Base-by-base conservation (phyloP, 1,140 invertebrate species). In the Halyomorpha halys region DNA sequence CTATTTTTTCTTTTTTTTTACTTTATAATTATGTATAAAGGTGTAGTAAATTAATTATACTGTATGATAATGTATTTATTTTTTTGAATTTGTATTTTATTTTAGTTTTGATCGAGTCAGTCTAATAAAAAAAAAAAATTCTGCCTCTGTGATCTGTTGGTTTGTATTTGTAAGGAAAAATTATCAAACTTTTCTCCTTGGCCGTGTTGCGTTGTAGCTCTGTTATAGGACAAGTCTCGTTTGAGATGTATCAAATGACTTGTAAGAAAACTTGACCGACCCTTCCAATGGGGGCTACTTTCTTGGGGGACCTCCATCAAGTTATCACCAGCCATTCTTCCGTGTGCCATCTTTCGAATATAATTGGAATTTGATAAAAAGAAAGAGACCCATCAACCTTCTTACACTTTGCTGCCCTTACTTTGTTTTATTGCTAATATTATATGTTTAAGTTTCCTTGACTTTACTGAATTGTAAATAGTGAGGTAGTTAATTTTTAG, bases 211-310 rank as follows among this genome's bases (percentile, higher is more conserved):
- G 51, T 23, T 56, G 19, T 56, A 56, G 53, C 53, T 56, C 53
- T 23, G 27, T 4, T 56, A 23, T 56, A 56, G 53, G 53, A 56
- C 53, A 56, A 56, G 53, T 56, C 53, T 56, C 53, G 53, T 56
- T 56, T 56, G 53, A 56, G 53, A 56, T 56, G 53, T 18, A 23
- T 56, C 53, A 56, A 56, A 56, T 56, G 53, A 56, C 53, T 56
- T 23, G 53, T 56, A 56, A 56, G 53, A 21, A 56, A 56, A 56
- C 53, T 56, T 56, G 53, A 56, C 53, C 53, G 23, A 56, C 53
- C 51, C 51, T 56, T 23, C 18, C 15, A 56, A 15, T 15, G 18
- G 23, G 53, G 53, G 53, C 53, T 56, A 56, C 53, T 25, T 56
- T 25, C 15, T 56, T 27, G 6, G 34, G 34, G 34, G 6, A 39